Evolutionary conservation across 2,113 vertebrate species (phyloP).

Genomic region (Calidris pugnax): DNA sequence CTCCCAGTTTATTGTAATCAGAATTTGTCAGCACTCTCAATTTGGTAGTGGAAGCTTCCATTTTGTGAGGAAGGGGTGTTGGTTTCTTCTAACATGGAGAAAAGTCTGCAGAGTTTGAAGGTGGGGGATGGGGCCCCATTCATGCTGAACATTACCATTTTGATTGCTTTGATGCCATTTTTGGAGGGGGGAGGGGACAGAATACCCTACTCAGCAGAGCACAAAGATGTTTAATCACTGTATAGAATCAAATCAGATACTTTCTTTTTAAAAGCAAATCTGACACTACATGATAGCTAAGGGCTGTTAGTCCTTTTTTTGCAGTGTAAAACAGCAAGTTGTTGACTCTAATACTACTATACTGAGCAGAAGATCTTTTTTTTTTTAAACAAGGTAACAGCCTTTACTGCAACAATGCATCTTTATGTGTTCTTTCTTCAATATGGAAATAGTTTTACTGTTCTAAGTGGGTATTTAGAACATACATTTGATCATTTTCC

Average conservation of each 20-base stretch:
- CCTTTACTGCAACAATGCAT: conserved; percentile 59
- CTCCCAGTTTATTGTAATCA: conserved; percentile 55
- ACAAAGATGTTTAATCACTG: conserved; percentile 84
- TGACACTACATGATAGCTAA: conserved; percentile 38
- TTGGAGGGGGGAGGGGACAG: conserved; percentile 86
- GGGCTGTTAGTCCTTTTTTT: conserved; percentile 39
- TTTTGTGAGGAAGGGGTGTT: conserved; percentile 88
- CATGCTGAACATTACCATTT: conserved; percentile 97
- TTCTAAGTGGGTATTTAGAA: conserved; percentile 54
- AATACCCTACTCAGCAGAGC: conserved; percentile 85
- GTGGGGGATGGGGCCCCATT: conserved; percentile 90
- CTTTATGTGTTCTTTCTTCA: conserved; percentile 48
- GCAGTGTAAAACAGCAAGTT: conserved; percentile 62
- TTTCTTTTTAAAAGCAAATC: conserved; percentile 66
- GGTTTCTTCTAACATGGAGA: conserved; percentile 86
- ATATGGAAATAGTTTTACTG: conserved; percentile 39
- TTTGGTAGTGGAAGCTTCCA: conserved; percentile 97
- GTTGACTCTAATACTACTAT: conserved; percentile 56
- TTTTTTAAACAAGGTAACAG: conserved; percentile 27
- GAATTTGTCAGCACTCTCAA: conserved; percentile 76
- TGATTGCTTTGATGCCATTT: conserved; percentile 99
- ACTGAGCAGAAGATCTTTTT: conserved; percentile 13
- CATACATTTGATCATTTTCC: conserved; percentile 35
- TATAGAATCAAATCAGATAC: conserved; percentile 75
- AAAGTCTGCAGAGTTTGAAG: conserved; percentile 93